Evolutionary conservation across 92 coral and sea anemone species (phyloP).

Genomic region (Heteractis magnifica): DNA sequence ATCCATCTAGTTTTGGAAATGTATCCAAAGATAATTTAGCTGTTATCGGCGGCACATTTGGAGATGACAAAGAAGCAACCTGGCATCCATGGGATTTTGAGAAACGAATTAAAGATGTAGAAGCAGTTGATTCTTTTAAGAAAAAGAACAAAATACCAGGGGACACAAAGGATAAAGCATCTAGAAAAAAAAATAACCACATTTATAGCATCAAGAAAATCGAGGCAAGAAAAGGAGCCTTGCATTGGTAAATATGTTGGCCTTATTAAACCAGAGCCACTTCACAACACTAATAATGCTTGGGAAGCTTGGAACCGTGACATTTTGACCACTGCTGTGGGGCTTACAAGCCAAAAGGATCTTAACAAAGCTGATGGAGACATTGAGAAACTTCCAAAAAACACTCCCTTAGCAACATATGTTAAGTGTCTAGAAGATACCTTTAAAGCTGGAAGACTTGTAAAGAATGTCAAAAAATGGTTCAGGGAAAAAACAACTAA

Average conservation of each 20-base stretch:
- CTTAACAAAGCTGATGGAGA: background rate
- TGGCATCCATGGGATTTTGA: conserved; percentile 14
- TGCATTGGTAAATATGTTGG: conserved; percentile 4
- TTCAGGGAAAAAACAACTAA: conserved; percentile 26
- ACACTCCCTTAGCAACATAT: conserved; percentile 10
- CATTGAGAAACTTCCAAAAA: background rate
- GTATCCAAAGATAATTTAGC: background rate
- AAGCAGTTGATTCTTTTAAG: background rate
- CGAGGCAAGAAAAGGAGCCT: conserved; percentile 26
- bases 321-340: conserved; percentile 19
- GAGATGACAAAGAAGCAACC: background rate
- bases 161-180: too few species aligned
- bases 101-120: background rate
- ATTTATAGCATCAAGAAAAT: conserved; percentile 17
- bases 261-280: conserved; percentile 24
- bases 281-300: conserved; percentile 24
- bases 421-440: conserved; percentile 2
- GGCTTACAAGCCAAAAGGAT: background rate
- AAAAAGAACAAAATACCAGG: background rate
- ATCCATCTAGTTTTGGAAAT: conserved; percentile 15
- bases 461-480: conserved; percentile 36
- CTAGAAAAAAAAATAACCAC: conserved; percentile 31
- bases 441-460: conserved; percentile 31
- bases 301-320: conserved; percentile 28
- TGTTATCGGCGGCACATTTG: conserved; percentile 10